Evolutionary conservation across 2,888 invertebrate species (phyloP), one percentile per base, ranked within the genome.

Genomic region (Onthophagus sagittarius): DNA sequence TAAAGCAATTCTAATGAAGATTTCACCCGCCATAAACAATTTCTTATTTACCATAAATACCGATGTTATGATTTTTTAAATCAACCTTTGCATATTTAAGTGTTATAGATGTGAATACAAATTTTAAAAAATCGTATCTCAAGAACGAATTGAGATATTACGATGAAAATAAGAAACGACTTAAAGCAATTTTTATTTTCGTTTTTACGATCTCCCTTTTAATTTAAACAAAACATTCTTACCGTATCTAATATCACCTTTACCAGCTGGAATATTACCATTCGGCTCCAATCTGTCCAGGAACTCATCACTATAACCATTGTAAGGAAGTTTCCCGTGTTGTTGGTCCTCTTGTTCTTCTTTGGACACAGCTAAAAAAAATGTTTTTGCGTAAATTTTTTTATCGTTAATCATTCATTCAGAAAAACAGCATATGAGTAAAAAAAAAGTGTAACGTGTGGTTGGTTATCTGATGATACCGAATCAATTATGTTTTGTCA

Each of bases 241-340:
- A 90, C 91, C 91, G 85, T 90, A 92, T 88, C 90, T 88, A 85
- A 90, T 89, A 86, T 93, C 92, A 80, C 90, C 90, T 88, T 95
- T 95, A 84, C 94, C 94, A 85, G 92, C 91, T 83, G 92, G 95
- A 88, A 95, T 95, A 89, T 95, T 96, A 83, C 96, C 96, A 88
- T 95, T 96, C 84, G 94, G 95, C 88, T 97, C 96, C 83, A 96
- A 90, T 85, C 95, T 90, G 87, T 96, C 96, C 85, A 96, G 91
- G 88, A 94, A 96, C 89, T 96, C 96, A 84, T 96, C 96, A 74
- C 96, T 96, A 90, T 95, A 96, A 79, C 96, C 96, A 88, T 96
- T 96, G 88, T 94, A 95, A 78, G 94, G 91, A 86, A 96, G 91
- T 89, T 94, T 95, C 84, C 90, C 92, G 84, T 90, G 80, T 78